Conservation (phyloP, 2,888 invertebrate species). For the Nipponacmea schrenckii region DNA sequence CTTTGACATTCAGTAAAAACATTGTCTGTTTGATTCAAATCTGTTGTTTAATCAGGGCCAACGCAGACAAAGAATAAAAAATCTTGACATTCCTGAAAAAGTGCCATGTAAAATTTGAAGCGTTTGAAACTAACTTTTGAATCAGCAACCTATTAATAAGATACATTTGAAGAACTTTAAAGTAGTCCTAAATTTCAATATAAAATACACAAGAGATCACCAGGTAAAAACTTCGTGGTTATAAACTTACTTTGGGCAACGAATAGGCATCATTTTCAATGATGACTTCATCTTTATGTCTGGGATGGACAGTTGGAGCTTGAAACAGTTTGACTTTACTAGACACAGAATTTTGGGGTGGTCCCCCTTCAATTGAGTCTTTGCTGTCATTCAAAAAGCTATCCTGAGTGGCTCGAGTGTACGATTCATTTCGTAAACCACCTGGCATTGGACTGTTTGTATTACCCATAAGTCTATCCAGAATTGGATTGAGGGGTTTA, state of each 20-base stretch:
- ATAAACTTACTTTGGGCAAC: conserved; percentile 31
- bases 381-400: conserved; percentile 47
- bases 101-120: no score
- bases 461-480: conserved; percentile 76
- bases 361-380: not conserved
- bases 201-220: no score
- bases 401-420: conserved; percentile 78
- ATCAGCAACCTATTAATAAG: no score
- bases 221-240: no score
- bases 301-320: conserved; percentile 39
- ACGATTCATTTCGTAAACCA: conserved; percentile 85
- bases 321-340: conserved; percentile 20
- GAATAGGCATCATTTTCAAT: conserved; percentile 70
- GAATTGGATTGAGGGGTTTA: conserved; percentile 79
- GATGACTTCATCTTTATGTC: conserved; percentile 66
- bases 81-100: no score
- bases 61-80: no score
- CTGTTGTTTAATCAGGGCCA: no score
- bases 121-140: no score
- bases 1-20: no score
- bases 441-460: conserved; percentile 15
- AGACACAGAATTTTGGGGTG: conserved; percentile 10
- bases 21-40: no score
- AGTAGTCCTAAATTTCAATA: no score
- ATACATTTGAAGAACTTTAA: no score